phyloP scores from a whole-genome alignment of 2,888 invertebrate genomes.

The Drosophila gaucha region DNA sequence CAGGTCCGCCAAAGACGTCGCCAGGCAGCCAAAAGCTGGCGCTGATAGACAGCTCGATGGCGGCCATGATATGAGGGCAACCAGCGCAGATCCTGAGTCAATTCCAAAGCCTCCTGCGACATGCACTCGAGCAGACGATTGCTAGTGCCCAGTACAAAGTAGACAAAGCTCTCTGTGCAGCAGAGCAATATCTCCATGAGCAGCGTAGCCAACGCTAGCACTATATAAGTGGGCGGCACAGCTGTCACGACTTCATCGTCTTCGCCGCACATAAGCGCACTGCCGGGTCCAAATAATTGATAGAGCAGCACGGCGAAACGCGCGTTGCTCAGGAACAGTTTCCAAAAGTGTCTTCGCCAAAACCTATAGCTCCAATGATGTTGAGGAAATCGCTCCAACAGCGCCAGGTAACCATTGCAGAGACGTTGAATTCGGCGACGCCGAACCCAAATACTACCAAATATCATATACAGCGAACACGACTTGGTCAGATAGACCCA shows the following conservation, averaged over 20 bases:
- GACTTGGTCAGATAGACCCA: conserved; percentile 33
- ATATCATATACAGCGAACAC: conserved; percentile 13
- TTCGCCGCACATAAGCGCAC: conserved; percentile 35
- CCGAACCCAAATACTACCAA: conserved; percentile 36
- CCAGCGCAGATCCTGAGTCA: conserved; percentile 34
- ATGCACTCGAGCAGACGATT: conserved; percentile 48
- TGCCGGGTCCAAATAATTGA: conserved; percentile 31
- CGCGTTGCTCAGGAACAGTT: conserved; percentile 32
- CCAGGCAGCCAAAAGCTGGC: conserved; percentile 46
- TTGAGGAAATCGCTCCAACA: conserved; percentile 22
- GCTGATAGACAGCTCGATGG: conserved; percentile 37
- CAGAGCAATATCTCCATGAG: conserved; percentile 35
- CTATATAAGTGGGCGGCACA: conserved; percentile 16
- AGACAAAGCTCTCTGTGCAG: conserved; percentile 30
- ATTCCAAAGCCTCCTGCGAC: conserved; percentile 16
- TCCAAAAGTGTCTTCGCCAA: conserved; percentile 16
- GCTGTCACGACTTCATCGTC: conserved; percentile 3
- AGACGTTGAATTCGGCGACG: conserved; percentile 20
- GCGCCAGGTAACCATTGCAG: conserved; percentile 27
- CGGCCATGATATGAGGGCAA: conserved; percentile 35
- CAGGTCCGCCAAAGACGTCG: conserved; percentile 31
- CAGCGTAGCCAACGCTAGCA: conserved; percentile 7
- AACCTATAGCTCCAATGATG: background rate
- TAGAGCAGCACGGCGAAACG: conserved; percentile 29
- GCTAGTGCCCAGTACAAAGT: conserved; percentile 22